These are phyloP conservation scores for Ophthalmolycus amberensis DNA, from an alignment of 2,113 vertebrate species.

Conservation along the genomic window DNA sequence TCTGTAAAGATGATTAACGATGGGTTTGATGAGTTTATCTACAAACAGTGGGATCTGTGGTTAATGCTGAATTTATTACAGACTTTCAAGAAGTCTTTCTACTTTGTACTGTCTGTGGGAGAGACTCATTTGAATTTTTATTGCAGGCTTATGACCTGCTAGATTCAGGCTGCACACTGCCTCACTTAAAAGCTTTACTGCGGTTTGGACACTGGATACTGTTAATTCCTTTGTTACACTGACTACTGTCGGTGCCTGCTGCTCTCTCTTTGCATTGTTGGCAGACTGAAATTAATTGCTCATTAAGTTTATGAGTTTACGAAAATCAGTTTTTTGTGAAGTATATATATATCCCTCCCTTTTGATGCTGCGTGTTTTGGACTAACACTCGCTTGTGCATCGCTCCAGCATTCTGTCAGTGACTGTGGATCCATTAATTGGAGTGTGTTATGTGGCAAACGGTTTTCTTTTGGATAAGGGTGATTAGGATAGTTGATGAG, in stretches of 20 bases:
- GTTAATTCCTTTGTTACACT: constrained; percentile 52
- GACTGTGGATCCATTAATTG: constrained; percentile 64
- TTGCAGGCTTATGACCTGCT: constrained; percentile 65
- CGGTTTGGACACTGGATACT: constrained; percentile 35
- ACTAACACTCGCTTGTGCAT: constrained; percentile 48
- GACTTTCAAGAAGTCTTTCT: constrained; percentile 38
- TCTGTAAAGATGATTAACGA: constrained; percentile 30
- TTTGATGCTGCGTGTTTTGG: constrained; percentile 36
- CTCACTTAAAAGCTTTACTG: constrained; percentile 48
- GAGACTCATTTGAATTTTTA: constrained; percentile 66
- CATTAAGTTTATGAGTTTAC: constrained; percentile 37
- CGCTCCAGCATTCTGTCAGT: constrained; percentile 53
- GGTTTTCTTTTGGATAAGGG: constrained; percentile 68
- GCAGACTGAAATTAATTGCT: constrained; percentile 48
- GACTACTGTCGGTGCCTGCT: constrained; percentile 28
- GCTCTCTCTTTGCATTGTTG: constrained; percentile 34
- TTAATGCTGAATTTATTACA: constrained; percentile 50
- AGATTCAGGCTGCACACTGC: constrained; percentile 52
- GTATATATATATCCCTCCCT: neutral
- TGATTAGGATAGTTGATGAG: constrained; percentile 76
- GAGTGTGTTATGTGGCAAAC: constrained; percentile 55
- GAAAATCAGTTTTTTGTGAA: constrained; percentile 25
- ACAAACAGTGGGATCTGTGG: constrained; percentile 21
- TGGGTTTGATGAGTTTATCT: constrained; percentile 25
- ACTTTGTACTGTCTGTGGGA: constrained; percentile 32